Evolutionary conservation across 2,888 invertebrate genomes (phyloP).

Genomic region (Vanessa cardui): DNA sequence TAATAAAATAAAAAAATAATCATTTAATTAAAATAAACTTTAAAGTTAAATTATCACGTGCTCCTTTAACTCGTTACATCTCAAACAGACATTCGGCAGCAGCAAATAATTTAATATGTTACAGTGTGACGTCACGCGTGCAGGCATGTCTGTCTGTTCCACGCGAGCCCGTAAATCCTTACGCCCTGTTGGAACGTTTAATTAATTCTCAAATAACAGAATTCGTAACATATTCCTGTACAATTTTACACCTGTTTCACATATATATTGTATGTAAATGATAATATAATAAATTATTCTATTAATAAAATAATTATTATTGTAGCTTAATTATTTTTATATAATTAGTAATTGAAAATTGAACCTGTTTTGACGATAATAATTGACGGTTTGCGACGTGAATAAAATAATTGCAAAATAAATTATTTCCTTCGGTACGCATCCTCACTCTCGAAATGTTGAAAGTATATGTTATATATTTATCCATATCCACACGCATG

Average conservation of each 20-base stretch:
- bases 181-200: constrained; percentile 76
- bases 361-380: no score
- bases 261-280: background rate
- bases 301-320: background rate
- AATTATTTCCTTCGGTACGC: no score
- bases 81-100: constrained; percentile 43
- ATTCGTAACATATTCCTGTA: constrained; percentile 50
- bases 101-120: constrained; percentile 69
- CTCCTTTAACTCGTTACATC: constrained; percentile 27
- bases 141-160: constrained; percentile 58
- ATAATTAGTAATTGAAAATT: no score
- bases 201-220: constrained; percentile 75
- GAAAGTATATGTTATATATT: no score
- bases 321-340: no score
- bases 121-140: constrained; percentile 69
- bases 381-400: no score
- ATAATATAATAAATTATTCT: background rate
- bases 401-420: background rate
- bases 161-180: constrained; percentile 63
- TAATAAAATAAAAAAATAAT: no score
- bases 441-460: no score
- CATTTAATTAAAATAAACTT: background rate
- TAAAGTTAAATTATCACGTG: background rate
- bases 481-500: no score
- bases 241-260: constrained; percentile 37